phyloP scores from a whole-genome alignment of 2,888 invertebrate genomes.

The Oasisia sp. region DNA sequence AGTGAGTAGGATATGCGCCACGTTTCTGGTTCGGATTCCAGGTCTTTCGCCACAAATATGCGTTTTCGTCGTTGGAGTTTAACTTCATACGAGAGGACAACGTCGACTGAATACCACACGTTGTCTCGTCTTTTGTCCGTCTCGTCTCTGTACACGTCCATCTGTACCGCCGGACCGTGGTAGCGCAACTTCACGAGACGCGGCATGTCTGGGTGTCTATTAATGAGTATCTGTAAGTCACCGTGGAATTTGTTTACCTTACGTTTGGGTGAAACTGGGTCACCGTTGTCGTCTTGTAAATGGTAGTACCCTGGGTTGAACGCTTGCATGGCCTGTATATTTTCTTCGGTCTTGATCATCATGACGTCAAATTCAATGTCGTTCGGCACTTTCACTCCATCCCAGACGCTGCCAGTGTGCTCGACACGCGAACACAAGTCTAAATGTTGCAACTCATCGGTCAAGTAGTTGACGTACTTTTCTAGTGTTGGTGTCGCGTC shows the following conservation, averaged over 20 bases:
- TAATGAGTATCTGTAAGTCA: not conserved
- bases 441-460: not conserved
- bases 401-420: slow-evolving; percentile 35
- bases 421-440: not conserved
- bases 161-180: not conserved
- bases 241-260: not conserved
- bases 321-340: not conserved
- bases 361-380: too few relatives aligned
- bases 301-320: not conserved
- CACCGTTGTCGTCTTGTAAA: not conserved
- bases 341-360: not conserved
- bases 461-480: not conserved
- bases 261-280: not conserved
- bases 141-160: not conserved
- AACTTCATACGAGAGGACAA: not conserved
- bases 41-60: too few relatives aligned
- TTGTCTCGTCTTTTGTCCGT: not conserved
- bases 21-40: too few relatives aligned
- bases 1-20: slow-evolving; percentile 31
- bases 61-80: not conserved
- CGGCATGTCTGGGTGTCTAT: not conserved
- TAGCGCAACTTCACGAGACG: not conserved
- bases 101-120: not conserved
- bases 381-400: slow-evolving; percentile 32
- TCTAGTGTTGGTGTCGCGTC: not conserved